Base-by-base conservation (phyloP, 2,888 invertebrate genomes). In the Acheta domesticus region DNA sequence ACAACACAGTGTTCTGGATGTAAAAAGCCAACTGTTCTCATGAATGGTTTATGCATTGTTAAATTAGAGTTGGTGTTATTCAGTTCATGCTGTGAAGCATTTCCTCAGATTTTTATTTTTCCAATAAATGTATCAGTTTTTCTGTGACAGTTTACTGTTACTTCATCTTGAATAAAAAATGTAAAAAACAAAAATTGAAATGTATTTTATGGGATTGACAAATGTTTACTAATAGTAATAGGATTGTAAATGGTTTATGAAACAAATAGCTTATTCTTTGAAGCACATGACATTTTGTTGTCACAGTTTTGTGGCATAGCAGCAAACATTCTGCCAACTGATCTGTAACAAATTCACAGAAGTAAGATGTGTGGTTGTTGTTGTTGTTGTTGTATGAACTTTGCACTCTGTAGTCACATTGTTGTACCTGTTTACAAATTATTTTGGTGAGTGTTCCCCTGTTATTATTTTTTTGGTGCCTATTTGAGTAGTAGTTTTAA, bases 181-280 rank as follows among this genome's bases (percentile, higher is more conserved):
- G 49, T 62, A 76, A 50, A 78, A 77, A 79, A 79, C 77, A 74
- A 74, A 75, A 81, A 81, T 48, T 36, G 48, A 76, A 76, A 77
- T 81, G 79, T 80, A 80, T 79, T 80, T 80, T 80, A 62, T 79
- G 76, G 78, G 77, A 80, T 78, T 77, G 80, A 81, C 75, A 77
- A 80, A 79, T 81, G 77, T 78, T 79, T 80, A 76, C 76, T 81
- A 75, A 79, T 80, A 79, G 19, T 20, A 75, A 74, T 75, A 75
- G 20, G 75, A 79, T 19, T 50, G 62, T 20, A 23, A 23, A 21
- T 20, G 16, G 49, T 19, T n/a, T 36, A 14, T n/a, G n/a, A 62
- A 62, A 62, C 16, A 62, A 62, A 62, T 62, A 62, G 62, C 62
- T 62, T 62, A 62, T 62, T 62, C 62, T 62, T 62, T 62, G 62